These are phyloP conservation scores for Thripadectes ignobilis DNA, from an alignment of 2,797 vertebrate genomes.

Conservation along the genomic window DNA sequence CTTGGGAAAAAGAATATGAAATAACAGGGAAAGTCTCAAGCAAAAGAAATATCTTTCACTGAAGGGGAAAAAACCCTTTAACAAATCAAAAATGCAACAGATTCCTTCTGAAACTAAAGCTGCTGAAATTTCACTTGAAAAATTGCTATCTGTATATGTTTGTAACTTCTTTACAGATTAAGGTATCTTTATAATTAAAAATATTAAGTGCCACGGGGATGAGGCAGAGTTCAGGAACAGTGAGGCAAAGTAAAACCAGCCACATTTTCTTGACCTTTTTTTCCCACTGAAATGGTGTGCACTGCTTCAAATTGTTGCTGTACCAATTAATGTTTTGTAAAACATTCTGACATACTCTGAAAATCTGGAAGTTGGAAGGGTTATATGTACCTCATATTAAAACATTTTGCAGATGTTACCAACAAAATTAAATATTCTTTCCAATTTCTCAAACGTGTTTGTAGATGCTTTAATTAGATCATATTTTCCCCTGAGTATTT, in stretches of 20 bases:
- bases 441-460: constrained; percentile 41
- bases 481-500: constrained; percentile 33
- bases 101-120: neutral
- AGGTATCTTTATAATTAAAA: neutral
- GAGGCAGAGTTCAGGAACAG: neutral
- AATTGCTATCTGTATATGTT: neutral
- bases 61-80: neutral
- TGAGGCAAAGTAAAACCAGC: neutral
- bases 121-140: neutral
- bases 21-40: neutral
- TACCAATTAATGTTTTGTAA: neutral
- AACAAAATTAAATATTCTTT: constrained; percentile 22
- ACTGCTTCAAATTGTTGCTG: neutral
- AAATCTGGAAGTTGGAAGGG: neutral
- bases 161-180: neutral
- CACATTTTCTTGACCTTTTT: neutral
- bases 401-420: constrained; percentile 12
- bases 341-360: neutral
- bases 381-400: neutral
- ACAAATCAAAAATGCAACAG: neutral
- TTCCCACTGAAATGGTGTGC: neutral
- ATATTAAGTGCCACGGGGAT: neutral
- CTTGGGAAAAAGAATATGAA: neutral
- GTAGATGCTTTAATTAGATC: constrained; percentile 47
- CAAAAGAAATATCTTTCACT: neutral